Base-by-base conservation (phyloP, 2,888 invertebrate species). In the Strigamia maritima region DNA sequence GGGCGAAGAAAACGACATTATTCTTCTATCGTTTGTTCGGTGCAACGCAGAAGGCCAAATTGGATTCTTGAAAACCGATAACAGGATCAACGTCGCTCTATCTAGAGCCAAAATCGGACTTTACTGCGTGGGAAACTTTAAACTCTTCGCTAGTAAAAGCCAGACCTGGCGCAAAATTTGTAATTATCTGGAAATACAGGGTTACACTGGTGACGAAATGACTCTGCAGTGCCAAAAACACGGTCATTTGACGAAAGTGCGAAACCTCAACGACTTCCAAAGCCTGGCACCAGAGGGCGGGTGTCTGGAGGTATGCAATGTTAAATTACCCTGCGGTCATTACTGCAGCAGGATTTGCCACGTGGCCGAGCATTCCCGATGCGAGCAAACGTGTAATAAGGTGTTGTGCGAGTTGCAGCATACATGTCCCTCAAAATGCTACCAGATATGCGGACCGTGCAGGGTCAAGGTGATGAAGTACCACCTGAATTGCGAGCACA, bases 1-100 rank as follows among this genome's bases (percentile, higher is more conserved):
- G 44, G 80, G 80, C n/a, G 79, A 80, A 44, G 80, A 80, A 54
- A 91, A 90, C 84, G 90, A 90, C 84, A 92, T 94, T 83, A 91
- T 94, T 78, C 88, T 94, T 81, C 86, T 94, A 80, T 93, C 94
- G 0, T 85, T 94, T 16, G 94, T 94, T 0, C 89, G 94, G 83
- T 93, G 91, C 84, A 93, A 93, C 86, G 84, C 86, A 70, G 88
- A 90, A 14, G 88, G 88, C 76, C 89, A 88, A 80, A 79, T 79
- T 16, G 94, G 93, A 0, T 94, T 93, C 85, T 86, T 94, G 10
- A 86, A 87, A 6, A 90, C 89, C 26, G 88, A 90, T 49, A 93
- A 93, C 85, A 89, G 93, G 70, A 90, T 93, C 70, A 92, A 93
- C 84, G 93, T 94, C 0, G 92, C 93, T 0, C 85, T 94, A 1